Evolutionary conservation across 2,888 invertebrate species (phyloP).

Genomic region (Teleogryllus oceanicus): DNA sequence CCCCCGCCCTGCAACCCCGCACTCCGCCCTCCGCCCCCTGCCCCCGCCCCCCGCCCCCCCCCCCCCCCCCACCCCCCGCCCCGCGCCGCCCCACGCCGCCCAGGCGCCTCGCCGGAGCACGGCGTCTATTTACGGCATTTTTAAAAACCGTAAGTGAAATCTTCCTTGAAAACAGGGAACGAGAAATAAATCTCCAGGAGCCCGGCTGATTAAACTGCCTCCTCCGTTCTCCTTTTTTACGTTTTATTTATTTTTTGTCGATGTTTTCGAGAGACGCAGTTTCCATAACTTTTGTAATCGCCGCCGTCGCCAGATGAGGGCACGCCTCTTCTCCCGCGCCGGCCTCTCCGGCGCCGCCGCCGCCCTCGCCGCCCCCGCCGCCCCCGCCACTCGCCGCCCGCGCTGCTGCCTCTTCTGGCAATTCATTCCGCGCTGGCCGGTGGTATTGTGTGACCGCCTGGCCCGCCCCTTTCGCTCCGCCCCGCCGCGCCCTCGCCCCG

Average conservation of each 20-base stretch:
- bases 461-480: neutral
- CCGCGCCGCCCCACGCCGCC: neutral
- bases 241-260: constrained; percentile 29
- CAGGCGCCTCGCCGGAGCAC: neutral
- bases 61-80: neutral
- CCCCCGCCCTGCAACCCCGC: too few species aligned
- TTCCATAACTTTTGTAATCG: constrained; percentile 18
- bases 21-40: too few species aligned
- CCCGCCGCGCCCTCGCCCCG: neutral
- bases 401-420: neutral
- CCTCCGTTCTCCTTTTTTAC: constrained; percentile 24
- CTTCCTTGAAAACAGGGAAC: constrained; percentile 5
- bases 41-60: too few species aligned
- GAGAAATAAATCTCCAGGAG: constrained; percentile 1
- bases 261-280: constrained; percentile 24
- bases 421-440: constrained; percentile 1
- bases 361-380: constrained; percentile 12
- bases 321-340: neutral
- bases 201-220: neutral
- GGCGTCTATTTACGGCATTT: constrained; percentile 4
- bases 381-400: neutral
- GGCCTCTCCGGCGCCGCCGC: neutral
- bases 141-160: constrained; percentile 18
- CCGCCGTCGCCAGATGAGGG: constrained; percentile 9
- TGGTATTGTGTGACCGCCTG: constrained; percentile 5